phyloP scores from a whole-genome alignment of 2,113 vertebrate genomes.

The Sinocyclocheilus grahami region DNA sequence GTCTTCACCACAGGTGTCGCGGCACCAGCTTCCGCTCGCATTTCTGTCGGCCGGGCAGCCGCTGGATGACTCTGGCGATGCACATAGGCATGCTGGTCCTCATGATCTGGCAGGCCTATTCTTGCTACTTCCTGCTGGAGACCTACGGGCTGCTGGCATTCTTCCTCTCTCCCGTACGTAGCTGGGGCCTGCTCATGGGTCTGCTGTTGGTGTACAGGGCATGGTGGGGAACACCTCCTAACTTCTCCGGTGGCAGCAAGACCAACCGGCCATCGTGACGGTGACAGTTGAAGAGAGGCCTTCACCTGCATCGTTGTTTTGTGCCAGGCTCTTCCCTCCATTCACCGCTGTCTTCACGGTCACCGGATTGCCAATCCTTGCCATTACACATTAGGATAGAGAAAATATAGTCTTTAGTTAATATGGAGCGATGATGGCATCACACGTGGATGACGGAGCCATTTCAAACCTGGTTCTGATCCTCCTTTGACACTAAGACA shows the following conservation, averaged over 20 bases:
- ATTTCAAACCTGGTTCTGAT: not conserved
- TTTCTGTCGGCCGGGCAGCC: constrained; percentile 68
- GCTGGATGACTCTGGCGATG: constrained; percentile 65
- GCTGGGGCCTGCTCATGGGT: constrained; percentile 82
- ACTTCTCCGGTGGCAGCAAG: constrained; percentile 78
- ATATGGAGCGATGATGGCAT: not conserved
- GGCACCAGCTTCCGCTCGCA: constrained; percentile 88
- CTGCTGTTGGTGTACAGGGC: constrained; percentile 79
- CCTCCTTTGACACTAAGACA: not conserved
- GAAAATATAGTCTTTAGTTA: not conserved
- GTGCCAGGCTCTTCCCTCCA: constrained; percentile 39
- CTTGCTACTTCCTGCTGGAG: constrained; percentile 86
- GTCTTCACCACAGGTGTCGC: constrained; percentile 83
- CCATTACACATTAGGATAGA: not conserved
- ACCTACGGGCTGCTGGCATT: constrained; percentile 87
- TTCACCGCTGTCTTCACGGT: not conserved
- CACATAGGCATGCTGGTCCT: constrained; percentile 83
- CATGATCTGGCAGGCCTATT: constrained; percentile 88
- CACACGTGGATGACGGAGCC: not conserved
- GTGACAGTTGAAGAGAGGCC: constrained; percentile 37
- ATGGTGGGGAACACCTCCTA: constrained; percentile 79
- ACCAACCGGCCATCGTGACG: constrained; percentile 78
- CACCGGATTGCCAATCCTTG: not conserved
- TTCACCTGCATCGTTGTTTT: constrained; percentile 15
- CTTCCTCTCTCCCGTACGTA: constrained; percentile 88